These are phyloP conservation scores for Epinotia bilunana DNA, from an alignment of 2,888 invertebrate genomes.

Conservation along the genomic window DNA sequence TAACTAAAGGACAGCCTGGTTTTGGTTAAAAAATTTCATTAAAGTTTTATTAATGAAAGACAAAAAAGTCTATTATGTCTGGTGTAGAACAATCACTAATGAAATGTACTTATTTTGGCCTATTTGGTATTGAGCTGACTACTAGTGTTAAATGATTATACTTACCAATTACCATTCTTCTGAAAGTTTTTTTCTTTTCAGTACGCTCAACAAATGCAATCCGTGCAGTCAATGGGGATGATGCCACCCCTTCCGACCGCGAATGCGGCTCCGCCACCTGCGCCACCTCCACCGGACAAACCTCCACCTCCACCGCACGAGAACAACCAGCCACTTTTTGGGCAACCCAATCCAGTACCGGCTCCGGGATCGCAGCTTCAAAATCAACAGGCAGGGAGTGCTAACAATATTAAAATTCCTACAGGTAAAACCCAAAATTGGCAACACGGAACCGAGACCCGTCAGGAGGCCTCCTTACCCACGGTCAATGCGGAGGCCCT, in stretches of 20 bases:
- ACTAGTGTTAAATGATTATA: not conserved
- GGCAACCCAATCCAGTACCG: constrained; percentile 49
- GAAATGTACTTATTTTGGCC: not conserved
- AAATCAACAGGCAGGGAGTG: constrained; percentile 47
- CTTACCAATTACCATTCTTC: constrained; percentile 3
- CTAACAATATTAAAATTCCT: constrained; percentile 54
- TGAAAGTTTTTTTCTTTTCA: constrained; percentile 53
- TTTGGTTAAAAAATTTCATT: too few relatives aligned
- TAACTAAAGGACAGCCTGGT: too few relatives aligned
- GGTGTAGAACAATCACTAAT: not conserved
- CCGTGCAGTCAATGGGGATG: constrained; percentile 62
- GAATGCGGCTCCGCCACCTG: constrained; percentile 54
- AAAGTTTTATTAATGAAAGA: too few relatives aligned
- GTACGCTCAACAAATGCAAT: constrained; percentile 77
- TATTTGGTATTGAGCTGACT: not conserved
- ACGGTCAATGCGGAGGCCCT: constrained; percentile 70
- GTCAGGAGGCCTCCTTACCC: constrained; percentile 45
- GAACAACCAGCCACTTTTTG: constrained; percentile 74
- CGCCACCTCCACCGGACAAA: constrained; percentile 64
- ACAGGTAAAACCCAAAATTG: constrained; percentile 66
- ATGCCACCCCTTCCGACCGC: constrained; percentile 61
- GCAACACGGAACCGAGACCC: constrained; percentile 57
- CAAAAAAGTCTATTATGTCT: not conserved
- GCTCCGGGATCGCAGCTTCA: constrained; percentile 46
- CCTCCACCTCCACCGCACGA: constrained; percentile 74